Base-by-base conservation (phyloP, 2,888 invertebrate genomes). In the Orchestes rusci region DNA sequence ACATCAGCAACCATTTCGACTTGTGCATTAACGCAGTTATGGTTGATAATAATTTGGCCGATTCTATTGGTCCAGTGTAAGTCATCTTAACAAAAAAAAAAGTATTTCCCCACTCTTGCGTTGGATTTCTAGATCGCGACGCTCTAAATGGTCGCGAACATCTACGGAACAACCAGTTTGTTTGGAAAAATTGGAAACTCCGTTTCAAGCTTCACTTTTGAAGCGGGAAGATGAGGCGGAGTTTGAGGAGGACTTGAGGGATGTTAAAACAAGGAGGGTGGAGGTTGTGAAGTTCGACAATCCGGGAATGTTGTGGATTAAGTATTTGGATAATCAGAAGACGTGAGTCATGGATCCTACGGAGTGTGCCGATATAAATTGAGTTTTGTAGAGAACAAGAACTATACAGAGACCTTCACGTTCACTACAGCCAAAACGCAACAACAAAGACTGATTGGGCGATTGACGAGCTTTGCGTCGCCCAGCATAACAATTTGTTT, bases 401-500 rank as follows among this genome's bases (percentile, higher is more conserved):
- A 20, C 30, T 63, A 33, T 44, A 53, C 36, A 56, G 56, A 23
- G 59, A 59, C 30, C 39, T 63, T 8, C 57, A 59, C 40, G 50
- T 59, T 5, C 53, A 56, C 41, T 61, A 62, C 39, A 48, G 31
- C 27, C n/a, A n/a, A n/a, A n/a, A n/a, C n/a, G n/a, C n/a, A n/a
- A n/a, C 49, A 40, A 40, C 45, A 2, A 27, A 23, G 2, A 34
- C 42, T 2, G 18, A 18, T 2, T 62, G 61, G 59, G 28, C 55
- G 1, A 38, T 45, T 1, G 41, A 62, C 4, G 59, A 62, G n/a
- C 33, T 63, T 40, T 77, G 77, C 53, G 73, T 65, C 0, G 60
- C 73, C 0, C 48, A 70, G 2, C 69, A 73, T 43, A 49, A 57
- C 0, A 72, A 74, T 28, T 69, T 72, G 20, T 89, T 82, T 77